Evolutionary conservation across 2,888 invertebrate species (phyloP).

Genomic region (Reticulitermes lucifugus): DNA sequence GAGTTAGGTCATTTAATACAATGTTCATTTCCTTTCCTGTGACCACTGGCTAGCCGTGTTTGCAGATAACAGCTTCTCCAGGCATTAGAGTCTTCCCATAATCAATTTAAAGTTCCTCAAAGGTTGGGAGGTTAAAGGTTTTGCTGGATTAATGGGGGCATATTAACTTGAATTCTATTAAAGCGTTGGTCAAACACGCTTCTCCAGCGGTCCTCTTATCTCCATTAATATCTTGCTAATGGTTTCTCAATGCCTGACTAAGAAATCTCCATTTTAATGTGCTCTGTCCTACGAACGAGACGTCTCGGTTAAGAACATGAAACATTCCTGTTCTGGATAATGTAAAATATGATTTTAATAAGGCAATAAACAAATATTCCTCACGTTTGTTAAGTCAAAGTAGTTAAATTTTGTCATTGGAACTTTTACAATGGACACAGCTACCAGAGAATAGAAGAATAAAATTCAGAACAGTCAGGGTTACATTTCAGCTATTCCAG

Average conservation of each 20-base stretch:
- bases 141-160: slow-evolving; percentile 19
- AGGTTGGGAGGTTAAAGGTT: slow-evolving; percentile 37
- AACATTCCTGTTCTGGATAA: no score
- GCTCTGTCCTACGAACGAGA: no score
- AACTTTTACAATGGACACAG: no score
- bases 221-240: slow-evolving; percentile 37
- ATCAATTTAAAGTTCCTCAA: slow-evolving; percentile 39
- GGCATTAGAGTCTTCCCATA: slow-evolving; percentile 17
- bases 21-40: slow-evolving; percentile 17
- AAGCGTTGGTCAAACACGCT: background rate
- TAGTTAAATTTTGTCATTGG: no score
- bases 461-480: no score
- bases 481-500: no score
- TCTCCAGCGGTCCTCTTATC: slow-evolving; percentile 2
- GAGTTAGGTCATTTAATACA: slow-evolving; percentile 12
- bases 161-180: slow-evolving; percentile 27
- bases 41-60: slow-evolving; percentile 21
- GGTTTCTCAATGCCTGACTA: slow-evolving; percentile 25
- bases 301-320: no score
- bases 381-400: background rate
- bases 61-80: slow-evolving; percentile 23
- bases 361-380: background rate
- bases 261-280: slow-evolving; percentile 6
- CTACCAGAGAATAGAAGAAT: no score
- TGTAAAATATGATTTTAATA: background rate